A percentile compares a stretch with the other conserved stretches of the same genome.
phyloP scores from a whole-genome alignment of 2,113 vertebrate species.

The Potamarius usumacintae region DNA sequence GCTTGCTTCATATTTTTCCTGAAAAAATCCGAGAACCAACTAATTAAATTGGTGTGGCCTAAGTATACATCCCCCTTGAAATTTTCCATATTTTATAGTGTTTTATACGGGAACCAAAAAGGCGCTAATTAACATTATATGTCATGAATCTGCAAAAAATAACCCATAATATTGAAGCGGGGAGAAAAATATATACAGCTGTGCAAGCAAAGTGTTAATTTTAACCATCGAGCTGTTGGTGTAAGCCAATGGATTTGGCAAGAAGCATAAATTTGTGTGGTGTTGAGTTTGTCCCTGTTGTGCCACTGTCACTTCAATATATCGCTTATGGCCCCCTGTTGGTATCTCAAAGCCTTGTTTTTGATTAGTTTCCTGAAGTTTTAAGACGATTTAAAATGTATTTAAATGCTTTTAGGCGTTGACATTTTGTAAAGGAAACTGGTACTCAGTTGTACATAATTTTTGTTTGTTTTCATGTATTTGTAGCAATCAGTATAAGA shows the following conservation, averaged over 20 bases:
- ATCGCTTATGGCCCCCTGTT: background rate
- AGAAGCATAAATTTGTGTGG: background rate
- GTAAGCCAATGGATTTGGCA: background rate
- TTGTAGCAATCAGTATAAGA: constrained; percentile 96
- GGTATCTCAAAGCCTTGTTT: background rate
- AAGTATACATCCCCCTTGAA: background rate
- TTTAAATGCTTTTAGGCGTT: background rate
- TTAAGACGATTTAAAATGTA: background rate
- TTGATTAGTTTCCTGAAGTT: background rate
- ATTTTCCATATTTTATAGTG: background rate
- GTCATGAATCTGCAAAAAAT: too few species aligned
- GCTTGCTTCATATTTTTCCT: too few species aligned
- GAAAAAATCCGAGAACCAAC: too few species aligned
- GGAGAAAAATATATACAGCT: background rate
- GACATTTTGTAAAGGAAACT: background rate
- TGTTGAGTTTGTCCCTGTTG: background rate
- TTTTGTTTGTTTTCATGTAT: background rate
- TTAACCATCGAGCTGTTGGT: background rate
- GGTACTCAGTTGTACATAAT: background rate
- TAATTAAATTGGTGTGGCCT: too few species aligned
- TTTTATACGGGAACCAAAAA: background rate
- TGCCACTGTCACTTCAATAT: background rate
- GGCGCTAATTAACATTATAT: background rate
- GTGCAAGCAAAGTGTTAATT: background rate
- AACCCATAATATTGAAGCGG: too few species aligned